Evolutionary conservation across 2,113 vertebrate genomes (phyloP).

Genomic region (Paradoxurus hermaphroditus): DNA sequence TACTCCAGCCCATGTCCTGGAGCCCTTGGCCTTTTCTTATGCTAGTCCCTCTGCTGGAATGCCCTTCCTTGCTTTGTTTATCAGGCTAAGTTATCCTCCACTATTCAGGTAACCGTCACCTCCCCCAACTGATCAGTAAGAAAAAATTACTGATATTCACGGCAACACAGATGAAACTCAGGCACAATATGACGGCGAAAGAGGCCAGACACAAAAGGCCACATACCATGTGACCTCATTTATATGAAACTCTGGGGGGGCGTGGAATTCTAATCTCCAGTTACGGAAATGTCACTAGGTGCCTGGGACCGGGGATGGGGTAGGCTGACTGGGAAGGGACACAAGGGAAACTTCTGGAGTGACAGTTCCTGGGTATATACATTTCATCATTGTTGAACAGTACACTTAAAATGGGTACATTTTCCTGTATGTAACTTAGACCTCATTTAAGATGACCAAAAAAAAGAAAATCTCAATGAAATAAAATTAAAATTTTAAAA

Average conservation of each 20-base stretch:
- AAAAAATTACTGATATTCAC: not conserved
- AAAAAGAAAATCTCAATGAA: not conserved
- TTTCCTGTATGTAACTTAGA: not conserved
- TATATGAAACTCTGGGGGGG: accelerated
- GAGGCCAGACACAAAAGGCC: not conserved
- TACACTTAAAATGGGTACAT: not conserved
- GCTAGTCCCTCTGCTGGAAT: not conserved
- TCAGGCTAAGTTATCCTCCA: not conserved
- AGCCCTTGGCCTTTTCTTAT: not conserved
- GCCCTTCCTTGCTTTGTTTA: not conserved
- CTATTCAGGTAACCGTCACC: not conserved
- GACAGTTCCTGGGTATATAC: not conserved
- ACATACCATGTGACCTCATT: not conserved
- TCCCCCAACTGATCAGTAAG: not conserved
- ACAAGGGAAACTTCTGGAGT: not conserved
- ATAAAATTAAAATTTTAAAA: not conserved
- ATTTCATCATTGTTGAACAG: not conserved
- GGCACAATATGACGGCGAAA: not conserved
- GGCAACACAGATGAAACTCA: not conserved
- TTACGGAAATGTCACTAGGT: not conserved
- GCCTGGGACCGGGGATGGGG: not conserved
- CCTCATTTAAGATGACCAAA: not conserved
- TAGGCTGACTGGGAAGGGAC: not conserved
- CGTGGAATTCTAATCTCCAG: not conserved
- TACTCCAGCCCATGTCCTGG: not conserved